Base-by-base conservation (phyloP, 2,888 invertebrate species). In the Allygus modestus region DNA sequence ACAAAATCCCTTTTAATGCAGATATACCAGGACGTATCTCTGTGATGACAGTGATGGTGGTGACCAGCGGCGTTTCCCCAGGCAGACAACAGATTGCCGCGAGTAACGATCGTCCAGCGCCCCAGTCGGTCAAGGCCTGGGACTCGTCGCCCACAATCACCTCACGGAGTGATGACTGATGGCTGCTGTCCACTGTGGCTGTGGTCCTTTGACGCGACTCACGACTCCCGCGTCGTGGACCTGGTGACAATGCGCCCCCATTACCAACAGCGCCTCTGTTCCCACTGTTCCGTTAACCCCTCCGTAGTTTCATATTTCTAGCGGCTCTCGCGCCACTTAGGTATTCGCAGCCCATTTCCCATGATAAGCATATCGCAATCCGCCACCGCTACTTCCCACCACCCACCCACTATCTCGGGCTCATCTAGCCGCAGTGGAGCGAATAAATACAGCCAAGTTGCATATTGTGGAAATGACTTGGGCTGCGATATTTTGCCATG, bases 281-380 rank as follows among this genome's bases (percentile, higher is more conserved):
- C 65, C 65, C 65, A 31, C 31, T 5, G 2, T 20, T 5, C 58
- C 58, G 58, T 58, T 58, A 58, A 23, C 58, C 28, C 31, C 12
- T 28, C 31, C 9, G 58, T 1, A 23, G 31, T 65, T 65, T 31
- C 31, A 65, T 65, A 26, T 65, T 65, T 65, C 65, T 28, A 31
- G 65, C 28, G 28, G 65, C 58, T 58, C 23, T 23, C 58, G 51
- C 20, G 26, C 20, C 58, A 58, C 58, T 58, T 58, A 5, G 26
- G 23, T 9, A 7, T 65, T 65, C 65, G 65, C 65, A 65, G 31
- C 65, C 65, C 28, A 65, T 65, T 65, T 71, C 71, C 71, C 71
- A 41, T 71, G 20, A 71, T 71, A 71, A 71, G 71, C 71, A 71
- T 71, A 71, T 41, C 41, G 71, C 71, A 71, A 41, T 71, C 69